Evolutionary conservation across 2,113 vertebrate genomes (phyloP).

Genomic region (Tretioscincus oriximinensis): DNA sequence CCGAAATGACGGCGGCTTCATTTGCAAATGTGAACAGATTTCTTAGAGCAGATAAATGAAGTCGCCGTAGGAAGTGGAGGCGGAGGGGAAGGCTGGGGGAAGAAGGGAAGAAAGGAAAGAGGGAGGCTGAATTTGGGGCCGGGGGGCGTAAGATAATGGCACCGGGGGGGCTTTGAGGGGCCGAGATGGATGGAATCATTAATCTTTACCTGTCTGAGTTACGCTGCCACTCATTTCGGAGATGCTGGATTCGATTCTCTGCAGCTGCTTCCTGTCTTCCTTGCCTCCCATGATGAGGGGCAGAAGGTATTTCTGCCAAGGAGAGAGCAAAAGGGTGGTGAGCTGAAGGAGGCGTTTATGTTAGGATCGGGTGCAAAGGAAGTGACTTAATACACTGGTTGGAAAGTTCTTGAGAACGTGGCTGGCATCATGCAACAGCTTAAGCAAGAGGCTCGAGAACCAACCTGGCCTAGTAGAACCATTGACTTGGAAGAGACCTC

Average conservation of each 20-base stretch:
- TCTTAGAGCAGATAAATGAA: constrained; percentile 99
- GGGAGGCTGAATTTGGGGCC: constrained; percentile 49
- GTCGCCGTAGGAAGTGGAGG: constrained; percentile 79
- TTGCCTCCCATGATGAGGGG: constrained; percentile 93
- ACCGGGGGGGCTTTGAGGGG: constrained; percentile 60
- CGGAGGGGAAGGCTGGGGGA: constrained; percentile 50
- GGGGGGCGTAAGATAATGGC: constrained; percentile 62
- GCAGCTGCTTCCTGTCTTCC: constrained; percentile 98
- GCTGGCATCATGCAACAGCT: background rate
- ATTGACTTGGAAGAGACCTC: too few relatives aligned
- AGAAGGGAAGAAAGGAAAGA: constrained; percentile 58
- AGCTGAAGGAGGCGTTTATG: background rate
- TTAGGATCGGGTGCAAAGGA: constrained; percentile 23
- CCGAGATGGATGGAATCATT: constrained; percentile 93
- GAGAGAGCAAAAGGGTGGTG: constrained; percentile 31
- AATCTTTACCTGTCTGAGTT: constrained; percentile 99
- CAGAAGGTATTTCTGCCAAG: constrained; percentile 94
- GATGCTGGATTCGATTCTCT: constrained; percentile 92
- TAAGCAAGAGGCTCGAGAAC: too few relatives aligned
- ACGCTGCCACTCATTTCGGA: constrained; percentile 97
- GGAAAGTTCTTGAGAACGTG: background rate
- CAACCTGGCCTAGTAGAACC: too few relatives aligned
- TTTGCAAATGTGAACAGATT: constrained; percentile 98
- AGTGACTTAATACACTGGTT: background rate
- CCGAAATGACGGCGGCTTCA: constrained; percentile 99